Base-by-base conservation (phyloP, 1,140 invertebrate genomes). In the Spodoptera litura region DNA sequence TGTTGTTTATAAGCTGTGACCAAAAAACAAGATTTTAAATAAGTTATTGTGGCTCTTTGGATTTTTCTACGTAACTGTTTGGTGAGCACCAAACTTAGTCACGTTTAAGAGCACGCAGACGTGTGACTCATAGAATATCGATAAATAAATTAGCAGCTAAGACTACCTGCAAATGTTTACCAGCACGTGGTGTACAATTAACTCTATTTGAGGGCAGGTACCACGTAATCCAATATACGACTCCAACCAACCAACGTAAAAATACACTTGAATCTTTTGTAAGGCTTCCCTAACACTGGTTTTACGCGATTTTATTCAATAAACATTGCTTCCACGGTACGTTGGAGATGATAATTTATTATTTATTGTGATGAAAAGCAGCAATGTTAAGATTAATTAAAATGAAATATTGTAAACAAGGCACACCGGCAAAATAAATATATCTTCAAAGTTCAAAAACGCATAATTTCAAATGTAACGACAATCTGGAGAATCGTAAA, bases 211-310 rank as follows among this genome's bases (percentile, higher is more conserved):
- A n/a, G 38, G 61, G 75, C 13, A 49, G 25, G 38, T 44, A 44
- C 38, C 27, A 61, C 52, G 44, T 78, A 78, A 62, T 78, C 70
- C 70, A 78, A 78, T 78, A 72, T 27, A 72, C 64, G 20, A 38
- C 56, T 58, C 55, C 31, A 20, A 44, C 52, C 62, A 53, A 66
- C 15, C 53, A 58, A 55, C 35, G 72, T 59, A 44, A 27, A 9
- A 27, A 62, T 6, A 52, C 49, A n/a, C 52, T 64, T 78, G 79
- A 79, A 81, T 81, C 59, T 38, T 13, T 74, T 73, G 75, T 83
- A 79, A 20, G 84, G 84, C 70, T 85, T 85, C 84, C 49, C 64
- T 64, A 73, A 78, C 80, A 78, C 80, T 79, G 78, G 78, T 70
- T 79, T 81, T 62, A 75, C 58, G 59, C 27, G 73, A 52, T 64